Conservation (phyloP, 2,888 invertebrate species). For the Nomada hirtipes region DNA sequence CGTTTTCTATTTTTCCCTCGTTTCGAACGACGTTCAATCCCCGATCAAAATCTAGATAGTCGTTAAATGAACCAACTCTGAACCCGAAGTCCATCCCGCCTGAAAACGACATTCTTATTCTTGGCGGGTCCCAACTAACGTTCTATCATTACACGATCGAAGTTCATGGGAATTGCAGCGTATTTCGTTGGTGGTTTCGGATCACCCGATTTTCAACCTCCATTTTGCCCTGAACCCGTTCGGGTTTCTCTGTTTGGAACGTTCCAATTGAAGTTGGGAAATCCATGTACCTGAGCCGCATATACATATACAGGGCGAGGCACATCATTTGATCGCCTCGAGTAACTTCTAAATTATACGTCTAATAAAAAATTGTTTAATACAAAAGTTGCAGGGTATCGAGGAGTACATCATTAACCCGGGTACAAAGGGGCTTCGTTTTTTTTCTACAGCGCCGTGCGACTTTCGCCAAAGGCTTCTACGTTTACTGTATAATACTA, state of each 20-base stretch:
- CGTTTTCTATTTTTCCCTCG: background rate
- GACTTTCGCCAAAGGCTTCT: no score
- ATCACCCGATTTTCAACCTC: background rate
- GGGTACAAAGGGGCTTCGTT: no score
- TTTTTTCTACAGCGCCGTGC: no score
- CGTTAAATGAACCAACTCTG: background rate
- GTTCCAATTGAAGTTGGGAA: slow-evolving; percentile 1
- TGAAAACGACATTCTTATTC: background rate
- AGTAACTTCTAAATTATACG: no score
- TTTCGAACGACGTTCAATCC: background rate
- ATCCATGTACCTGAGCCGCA: background rate
- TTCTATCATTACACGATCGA: background rate
- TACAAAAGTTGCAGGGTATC: no score
- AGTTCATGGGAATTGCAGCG: background rate
- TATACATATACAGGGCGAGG: no score
- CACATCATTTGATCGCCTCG: no score
- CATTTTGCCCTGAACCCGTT: background rate
- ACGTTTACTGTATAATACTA: no score
- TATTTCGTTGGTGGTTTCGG: background rate
- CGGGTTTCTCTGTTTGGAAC: background rate
- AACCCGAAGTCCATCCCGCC: background rate
- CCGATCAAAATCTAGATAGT: background rate
- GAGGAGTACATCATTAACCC: no score
- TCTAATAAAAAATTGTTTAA: no score
- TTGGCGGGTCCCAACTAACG: background rate